A percentile compares a stretch with the other conserved stretches of the same genome.
Evolutionary conservation across 2,113 vertebrate species (phyloP).

Genomic region (Ageneiosus marmoratus): DNA sequence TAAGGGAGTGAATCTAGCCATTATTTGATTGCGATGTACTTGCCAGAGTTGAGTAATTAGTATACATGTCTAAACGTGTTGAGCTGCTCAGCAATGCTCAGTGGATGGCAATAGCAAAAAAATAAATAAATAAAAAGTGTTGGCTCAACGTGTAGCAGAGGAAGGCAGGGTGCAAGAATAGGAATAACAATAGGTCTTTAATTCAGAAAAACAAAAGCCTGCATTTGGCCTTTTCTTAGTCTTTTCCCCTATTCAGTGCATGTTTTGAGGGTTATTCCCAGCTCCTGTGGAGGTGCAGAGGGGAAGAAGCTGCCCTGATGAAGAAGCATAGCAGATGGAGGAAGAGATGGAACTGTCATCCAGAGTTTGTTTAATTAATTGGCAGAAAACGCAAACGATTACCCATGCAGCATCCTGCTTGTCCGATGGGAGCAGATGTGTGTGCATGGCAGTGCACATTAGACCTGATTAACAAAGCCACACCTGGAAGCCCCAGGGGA

Average conservation of each 20-base stretch:
- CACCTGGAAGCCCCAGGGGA: constrained; percentile 59
- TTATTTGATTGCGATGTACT: neutral
- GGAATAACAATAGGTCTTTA: neutral
- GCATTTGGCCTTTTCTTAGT: neutral
- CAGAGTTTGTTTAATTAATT: constrained; percentile 68
- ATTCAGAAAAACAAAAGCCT: neutral
- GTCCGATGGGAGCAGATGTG: constrained; percentile 69
- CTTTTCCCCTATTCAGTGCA: neutral
- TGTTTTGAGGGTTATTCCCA: neutral
- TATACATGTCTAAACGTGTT: constrained; percentile 4
- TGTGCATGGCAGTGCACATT: constrained; percentile 57
- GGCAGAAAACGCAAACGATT: constrained; percentile 62
- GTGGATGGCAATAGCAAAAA: neutral
- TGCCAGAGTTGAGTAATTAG: constrained; percentile 9
- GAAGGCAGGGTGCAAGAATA: neutral
- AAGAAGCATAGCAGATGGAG: constrained; percentile 55
- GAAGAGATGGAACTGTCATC: constrained; percentile 63
- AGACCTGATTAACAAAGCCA: constrained; percentile 69
- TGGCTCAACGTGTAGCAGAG: neutral
- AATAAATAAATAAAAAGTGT: no score
- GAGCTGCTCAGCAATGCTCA: neutral
- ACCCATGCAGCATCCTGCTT: constrained; percentile 53
- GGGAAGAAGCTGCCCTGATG: constrained; percentile 22
- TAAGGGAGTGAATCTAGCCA: neutral
- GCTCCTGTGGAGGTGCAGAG: constrained; percentile 11